A percentile compares a stretch with the other conserved stretches of the same genome.
Conservation (phyloP, 2,113 vertebrate genomes). For the Arenaria interpres region DNA sequence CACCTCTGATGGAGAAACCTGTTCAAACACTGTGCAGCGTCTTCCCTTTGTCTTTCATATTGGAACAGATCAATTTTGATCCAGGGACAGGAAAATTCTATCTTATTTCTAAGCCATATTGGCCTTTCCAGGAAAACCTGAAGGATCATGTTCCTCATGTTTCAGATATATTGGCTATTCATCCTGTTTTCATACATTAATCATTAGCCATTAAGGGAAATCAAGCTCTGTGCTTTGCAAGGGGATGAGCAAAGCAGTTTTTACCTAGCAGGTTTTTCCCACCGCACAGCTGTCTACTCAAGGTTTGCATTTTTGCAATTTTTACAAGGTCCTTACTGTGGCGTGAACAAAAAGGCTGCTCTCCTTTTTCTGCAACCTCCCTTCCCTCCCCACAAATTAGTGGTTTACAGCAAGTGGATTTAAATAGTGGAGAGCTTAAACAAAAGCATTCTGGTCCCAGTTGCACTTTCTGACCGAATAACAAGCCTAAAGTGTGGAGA, state of each 20-base stretch:
- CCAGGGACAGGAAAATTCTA: neutral
- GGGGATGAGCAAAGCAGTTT: neutral
- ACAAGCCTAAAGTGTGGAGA: neutral
- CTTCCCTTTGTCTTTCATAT: neutral
- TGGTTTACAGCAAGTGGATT: neutral
- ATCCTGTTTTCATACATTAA: constrained; percentile 7
- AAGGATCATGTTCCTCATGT: neutral
- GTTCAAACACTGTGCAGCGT: neutral
- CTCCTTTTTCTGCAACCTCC: neutral
- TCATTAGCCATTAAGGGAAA: constrained; percentile 16
- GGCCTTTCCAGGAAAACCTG: neutral
- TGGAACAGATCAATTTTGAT: neutral
- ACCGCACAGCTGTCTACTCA: neutral
- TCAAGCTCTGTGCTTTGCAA: neutral
- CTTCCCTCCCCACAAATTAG: neutral
- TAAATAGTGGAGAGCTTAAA: neutral
- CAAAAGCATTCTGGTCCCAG: neutral
- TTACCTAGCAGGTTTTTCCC: neutral
- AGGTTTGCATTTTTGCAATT: neutral
- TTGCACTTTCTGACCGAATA: neutral
- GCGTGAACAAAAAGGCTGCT: neutral
- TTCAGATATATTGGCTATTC: neutral
- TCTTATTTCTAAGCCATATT: neutral
- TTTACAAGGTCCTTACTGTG: neutral
- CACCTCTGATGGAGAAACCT: neutral